Evolutionary conservation across 2,797 vertebrate genomes (phyloP), one percentile per base, ranked within the genome.

Genomic region (Rhodeus uyekii): DNA sequence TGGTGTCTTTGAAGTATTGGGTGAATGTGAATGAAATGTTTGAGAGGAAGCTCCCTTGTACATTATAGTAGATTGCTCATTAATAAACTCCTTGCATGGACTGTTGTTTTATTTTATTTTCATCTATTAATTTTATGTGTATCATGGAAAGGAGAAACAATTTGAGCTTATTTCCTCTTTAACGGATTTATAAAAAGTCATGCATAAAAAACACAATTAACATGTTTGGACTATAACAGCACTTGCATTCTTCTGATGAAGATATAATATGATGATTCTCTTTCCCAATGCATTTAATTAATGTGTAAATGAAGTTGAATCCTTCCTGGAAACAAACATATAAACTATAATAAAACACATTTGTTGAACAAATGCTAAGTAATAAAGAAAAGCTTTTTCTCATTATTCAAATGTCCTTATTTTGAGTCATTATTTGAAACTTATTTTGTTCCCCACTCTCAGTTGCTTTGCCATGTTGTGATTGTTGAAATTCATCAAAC

Each of bases 61-160:
- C 88, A 93, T 91, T 91, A 89, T 86, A 93, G 86, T 91, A 93
- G 91, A 92, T 87, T 92, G 90, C 93, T 93, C 91, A 92, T 92
- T 90, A 95, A 95, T 95, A 94, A 95, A 94, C 87, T 92, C 87
- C 94, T 94, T 94, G 94, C 95, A 95, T 95, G 95, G 92, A 87
- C 75, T 64, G 39, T 76, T 86, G 84, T 65, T 79, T 79, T 75
- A 44, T 61, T 79, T 75, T 88, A 44, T 61, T 79, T 75, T 88
- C 85, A 80, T 87, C 18, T 78, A 22, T 53, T 75, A 27, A 63
- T 81, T 27, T n/a, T 18, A 48, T 64, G 39, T 72, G 22, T 72
- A 19, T 48, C 5, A 22, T 42, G 24, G 8, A 72, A 61, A 60
- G 38, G 2, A 32, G 27, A 46, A 80, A 61, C 14, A 24, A 14